Conservation (phyloP, 2,888 invertebrate genomes). For the Kuschelorhynchus macadamiae region DNA sequence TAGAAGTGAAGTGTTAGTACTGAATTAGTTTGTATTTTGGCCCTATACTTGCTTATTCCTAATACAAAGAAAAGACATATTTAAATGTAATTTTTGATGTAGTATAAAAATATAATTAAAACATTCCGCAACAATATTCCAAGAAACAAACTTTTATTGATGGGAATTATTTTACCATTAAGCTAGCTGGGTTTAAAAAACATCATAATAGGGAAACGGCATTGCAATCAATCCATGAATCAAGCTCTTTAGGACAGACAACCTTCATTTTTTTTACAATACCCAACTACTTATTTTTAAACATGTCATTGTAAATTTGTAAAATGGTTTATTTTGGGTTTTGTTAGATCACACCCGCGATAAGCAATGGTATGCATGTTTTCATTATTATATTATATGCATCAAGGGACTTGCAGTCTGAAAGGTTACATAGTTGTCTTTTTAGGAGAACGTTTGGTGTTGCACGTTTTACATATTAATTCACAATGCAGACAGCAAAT, state of each 20-base stretch:
- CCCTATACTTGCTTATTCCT: too few species aligned
- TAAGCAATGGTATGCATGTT: background rate
- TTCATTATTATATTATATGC: conserved; percentile 2
- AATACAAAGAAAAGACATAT: too few species aligned
- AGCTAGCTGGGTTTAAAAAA: too few species aligned
- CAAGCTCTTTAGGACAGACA: conserved; percentile 6
- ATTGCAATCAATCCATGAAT: conserved; percentile 3
- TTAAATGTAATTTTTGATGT: too few species aligned
- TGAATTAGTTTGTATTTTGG: too few species aligned
- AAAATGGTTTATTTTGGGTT: conserved; percentile 5
- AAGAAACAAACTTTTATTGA: too few species aligned
- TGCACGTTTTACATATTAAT: background rate
- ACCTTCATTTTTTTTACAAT: conserved; percentile 23
- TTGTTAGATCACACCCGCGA: background rate
- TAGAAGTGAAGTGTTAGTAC: too few species aligned
- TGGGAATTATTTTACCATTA: too few species aligned
- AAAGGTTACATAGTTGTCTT: background rate
- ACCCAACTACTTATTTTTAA: conserved; percentile 12
- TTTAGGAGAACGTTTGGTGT: background rate
- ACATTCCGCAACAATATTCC: too few species aligned
- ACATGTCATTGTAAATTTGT: conserved; percentile 11
- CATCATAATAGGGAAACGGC: too few species aligned
- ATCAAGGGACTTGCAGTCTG: background rate
- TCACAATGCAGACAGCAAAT: too few species aligned
- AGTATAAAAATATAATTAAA: too few species aligned